A percentile compares a stretch with the other conserved stretches of the same genome.
Evolutionary conservation across 2,888 invertebrate genomes (phyloP).

Genomic region (Lottia scabra): DNA sequence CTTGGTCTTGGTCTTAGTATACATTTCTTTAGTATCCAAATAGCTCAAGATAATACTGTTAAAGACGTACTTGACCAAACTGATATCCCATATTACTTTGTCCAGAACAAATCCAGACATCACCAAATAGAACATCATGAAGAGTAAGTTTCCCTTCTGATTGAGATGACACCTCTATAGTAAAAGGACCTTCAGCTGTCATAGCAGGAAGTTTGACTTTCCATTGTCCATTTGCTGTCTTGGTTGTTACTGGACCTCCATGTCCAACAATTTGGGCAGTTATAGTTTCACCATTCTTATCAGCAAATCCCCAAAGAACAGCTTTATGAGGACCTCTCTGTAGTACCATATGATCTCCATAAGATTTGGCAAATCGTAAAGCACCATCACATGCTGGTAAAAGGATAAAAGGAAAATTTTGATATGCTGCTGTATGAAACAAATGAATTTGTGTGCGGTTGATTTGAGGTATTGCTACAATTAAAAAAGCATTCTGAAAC

Average conservation of each 20-base stretch:
- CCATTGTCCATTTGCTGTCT: conserved; percentile 29
- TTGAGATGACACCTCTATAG: conserved; percentile 36
- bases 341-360: conserved; percentile 40
- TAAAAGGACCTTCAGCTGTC: conserved; percentile 37
- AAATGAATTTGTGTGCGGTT: too few species aligned
- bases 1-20: too few species aligned
- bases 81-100: conserved; percentile 61
- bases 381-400: background rate
- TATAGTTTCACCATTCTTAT: conserved; percentile 26
- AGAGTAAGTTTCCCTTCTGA: conserved; percentile 39
- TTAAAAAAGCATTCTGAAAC: too few species aligned
- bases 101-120: conserved; percentile 65
- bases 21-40: too few species aligned
- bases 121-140: conserved; percentile 61
- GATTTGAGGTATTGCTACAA: too few species aligned
- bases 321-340: conserved; percentile 40
- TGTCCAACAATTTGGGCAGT: conserved; percentile 17
- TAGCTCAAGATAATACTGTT: too few species aligned
- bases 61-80: conserved; percentile 25
- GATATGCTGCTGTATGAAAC: too few species aligned
- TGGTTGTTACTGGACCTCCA: conserved; percentile 7
- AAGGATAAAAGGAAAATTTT: too few species aligned
- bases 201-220: conserved; percentile 39
- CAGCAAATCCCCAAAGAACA: conserved; percentile 38
- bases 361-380: conserved; percentile 24